A percentile compares a stretch with the other conserved stretches of the same genome.
Conservation (phyloP, 2,113 vertebrate species). For the Microcebus jonahi region DNA sequence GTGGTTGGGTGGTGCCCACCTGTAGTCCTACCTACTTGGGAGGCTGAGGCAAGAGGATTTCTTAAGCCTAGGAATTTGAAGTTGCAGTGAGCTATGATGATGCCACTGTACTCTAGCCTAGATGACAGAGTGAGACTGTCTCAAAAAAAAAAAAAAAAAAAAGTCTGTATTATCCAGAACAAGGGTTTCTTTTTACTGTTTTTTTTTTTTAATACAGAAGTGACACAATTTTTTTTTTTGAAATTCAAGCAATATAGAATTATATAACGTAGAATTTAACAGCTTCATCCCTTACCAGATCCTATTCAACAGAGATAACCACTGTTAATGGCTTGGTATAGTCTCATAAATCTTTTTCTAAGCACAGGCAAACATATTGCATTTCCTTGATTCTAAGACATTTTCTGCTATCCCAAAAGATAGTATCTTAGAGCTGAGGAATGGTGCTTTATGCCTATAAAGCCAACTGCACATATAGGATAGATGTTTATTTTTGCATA, state of each 20-base stretch:
- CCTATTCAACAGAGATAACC: background rate
- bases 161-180: background rate
- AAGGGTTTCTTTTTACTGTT: background rate
- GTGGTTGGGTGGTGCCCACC: too few relatives aligned
- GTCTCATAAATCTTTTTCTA: background rate
- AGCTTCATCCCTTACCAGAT: background rate
- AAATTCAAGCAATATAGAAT: slow-evolving; percentile 6
- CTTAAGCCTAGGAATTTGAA: too few relatives aligned
- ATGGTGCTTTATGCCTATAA: background rate
- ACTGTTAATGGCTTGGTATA: background rate
- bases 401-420: background rate
- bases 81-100: too few relatives aligned
- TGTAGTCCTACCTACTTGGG: too few relatives aligned
- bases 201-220: slow-evolving; percentile 19
- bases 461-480: background rate
- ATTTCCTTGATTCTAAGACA: slow-evolving; percentile 24
- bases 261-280: slow-evolving; percentile 23
- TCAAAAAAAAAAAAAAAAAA: too few relatives aligned
- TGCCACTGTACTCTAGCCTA: too few relatives aligned
- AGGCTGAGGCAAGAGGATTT: too few relatives aligned
- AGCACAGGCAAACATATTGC: background rate
- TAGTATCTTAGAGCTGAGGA: slow-evolving; percentile 29
- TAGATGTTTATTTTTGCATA: slow-evolving; percentile 19
- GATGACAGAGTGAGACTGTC: too few relatives aligned
- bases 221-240: background rate